Evolutionary conservation across 2,888 invertebrate species (phyloP).

Genomic region (Malthinus flaveolus): DNA sequence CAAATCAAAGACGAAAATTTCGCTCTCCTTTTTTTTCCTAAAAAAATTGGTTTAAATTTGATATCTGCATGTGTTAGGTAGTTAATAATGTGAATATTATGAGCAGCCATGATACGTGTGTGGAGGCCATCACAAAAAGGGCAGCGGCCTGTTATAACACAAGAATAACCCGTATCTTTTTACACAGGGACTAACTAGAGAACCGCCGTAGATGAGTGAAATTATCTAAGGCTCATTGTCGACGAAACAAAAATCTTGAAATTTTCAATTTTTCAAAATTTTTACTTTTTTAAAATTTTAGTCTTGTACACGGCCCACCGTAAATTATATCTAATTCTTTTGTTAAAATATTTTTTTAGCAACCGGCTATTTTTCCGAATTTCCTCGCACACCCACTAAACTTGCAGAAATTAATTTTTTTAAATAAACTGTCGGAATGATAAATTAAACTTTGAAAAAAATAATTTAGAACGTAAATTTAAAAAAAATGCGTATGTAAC

Average conservation of each 20-base stretch:
- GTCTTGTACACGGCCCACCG: too few relatives aligned
- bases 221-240: conserved; percentile 28
- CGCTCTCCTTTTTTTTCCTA: background rate
- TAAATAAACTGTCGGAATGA: conserved; percentile 8
- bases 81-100: conserved; percentile 22
- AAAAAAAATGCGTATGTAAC: conserved; percentile 44
- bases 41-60: conserved; percentile 2
- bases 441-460: conserved; percentile 35
- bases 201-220: conserved; percentile 32
- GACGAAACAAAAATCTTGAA: conserved; percentile 11
- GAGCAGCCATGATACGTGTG: conserved; percentile 50
- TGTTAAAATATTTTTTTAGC: background rate
- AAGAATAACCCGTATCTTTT: conserved; percentile 48
- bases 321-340: too few relatives aligned
- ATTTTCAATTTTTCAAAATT: too few relatives aligned
- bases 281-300: too few relatives aligned
- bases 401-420: background rate
- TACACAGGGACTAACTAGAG: conserved; percentile 41
- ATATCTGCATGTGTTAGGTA: conserved; percentile 5
- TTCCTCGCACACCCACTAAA: too few relatives aligned
- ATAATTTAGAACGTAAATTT: conserved; percentile 38
- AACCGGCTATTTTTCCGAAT: background rate
- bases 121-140: conserved; percentile 55
- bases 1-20: conserved; percentile 6
- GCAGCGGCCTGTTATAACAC: conserved; percentile 49